A percentile compares a stretch with the other conserved stretches of the same genome.
These are phyloP conservation scores for Nudaria mundana DNA, from an alignment of 2,888 invertebrate species.

Conservation along the genomic window DNA sequence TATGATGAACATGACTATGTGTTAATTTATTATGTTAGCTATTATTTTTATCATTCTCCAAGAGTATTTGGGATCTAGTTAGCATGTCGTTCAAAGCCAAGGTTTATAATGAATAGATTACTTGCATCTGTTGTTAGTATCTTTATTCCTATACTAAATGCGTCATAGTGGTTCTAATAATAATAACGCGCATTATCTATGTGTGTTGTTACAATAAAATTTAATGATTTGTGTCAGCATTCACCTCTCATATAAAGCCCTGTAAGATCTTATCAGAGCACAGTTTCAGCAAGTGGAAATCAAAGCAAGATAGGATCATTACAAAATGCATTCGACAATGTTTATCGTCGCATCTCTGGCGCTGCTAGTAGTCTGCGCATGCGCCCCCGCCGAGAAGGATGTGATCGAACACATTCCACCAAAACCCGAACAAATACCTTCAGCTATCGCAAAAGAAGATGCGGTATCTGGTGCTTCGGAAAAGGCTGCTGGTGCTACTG, in stretches of 20 bases:
- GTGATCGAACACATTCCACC: slow-evolving; percentile 70
- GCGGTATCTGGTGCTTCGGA: slow-evolving; percentile 71
- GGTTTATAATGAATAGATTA: slow-evolving; percentile 56
- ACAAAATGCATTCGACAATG: slow-evolving; percentile 67
- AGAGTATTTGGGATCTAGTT: slow-evolving; percentile 51
- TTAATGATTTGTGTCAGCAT: slow-evolving; percentile 62
- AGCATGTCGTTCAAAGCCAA: slow-evolving; percentile 48
- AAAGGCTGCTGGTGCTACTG: slow-evolving; percentile 61
- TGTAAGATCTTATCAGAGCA: slow-evolving; percentile 15
- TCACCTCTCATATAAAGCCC: slow-evolving; percentile 49
- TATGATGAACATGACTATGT: slow-evolving; percentile 7
- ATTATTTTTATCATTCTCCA: slow-evolving; percentile 54
- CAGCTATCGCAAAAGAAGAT: slow-evolving; percentile 67
- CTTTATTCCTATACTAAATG: slow-evolving; percentile 27
- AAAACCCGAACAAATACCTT: slow-evolving; percentile 68
- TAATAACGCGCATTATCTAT: slow-evolving; percentile 51
- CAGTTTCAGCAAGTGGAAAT: slow-evolving; percentile 40
- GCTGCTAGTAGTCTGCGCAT: slow-evolving; percentile 63
- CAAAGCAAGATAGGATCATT: slow-evolving; percentile 67
- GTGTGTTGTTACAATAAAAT: slow-evolving; percentile 57
- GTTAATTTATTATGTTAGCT: slow-evolving; percentile 42
- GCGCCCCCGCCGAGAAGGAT: slow-evolving; percentile 60
- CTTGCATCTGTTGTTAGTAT: slow-evolving; percentile 39
- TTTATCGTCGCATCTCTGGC: slow-evolving; percentile 70
- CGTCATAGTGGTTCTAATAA: slow-evolving; percentile 57